Evolutionary conservation across 2,113 vertebrate genomes (phyloP).

Genomic region (Odontesthes bonariensis): DNA sequence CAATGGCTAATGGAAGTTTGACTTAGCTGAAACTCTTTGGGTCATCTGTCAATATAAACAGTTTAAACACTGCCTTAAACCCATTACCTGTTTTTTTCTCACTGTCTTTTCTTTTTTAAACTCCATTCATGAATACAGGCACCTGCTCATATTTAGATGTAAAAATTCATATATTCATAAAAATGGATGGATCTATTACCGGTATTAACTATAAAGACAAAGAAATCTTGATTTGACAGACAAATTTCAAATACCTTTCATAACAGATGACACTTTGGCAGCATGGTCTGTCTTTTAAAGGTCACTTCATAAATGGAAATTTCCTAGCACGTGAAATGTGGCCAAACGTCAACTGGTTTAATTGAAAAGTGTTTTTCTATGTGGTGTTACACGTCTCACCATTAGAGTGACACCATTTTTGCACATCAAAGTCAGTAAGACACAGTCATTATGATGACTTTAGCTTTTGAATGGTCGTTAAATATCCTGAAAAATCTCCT

Average conservation of each 20-base stretch:
- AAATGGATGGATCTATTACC: no score
- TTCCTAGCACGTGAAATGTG: background rate
- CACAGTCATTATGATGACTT: background rate
- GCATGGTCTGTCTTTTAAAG: background rate
- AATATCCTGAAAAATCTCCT: no score
- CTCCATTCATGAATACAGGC: no score
- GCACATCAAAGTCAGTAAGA: background rate
- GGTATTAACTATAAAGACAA: background rate
- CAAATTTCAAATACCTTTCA: background rate
- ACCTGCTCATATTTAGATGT: no score
- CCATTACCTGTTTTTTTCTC: no score
- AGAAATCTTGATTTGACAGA: background rate
- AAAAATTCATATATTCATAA: no score
- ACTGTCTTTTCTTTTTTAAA: no score
- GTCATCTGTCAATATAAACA: constrained; percentile 2
- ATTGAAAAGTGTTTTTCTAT: no score
- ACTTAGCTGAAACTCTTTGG: constrained; percentile 15
- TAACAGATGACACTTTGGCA: background rate
- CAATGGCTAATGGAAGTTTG: background rate
- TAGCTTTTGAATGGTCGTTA: background rate
- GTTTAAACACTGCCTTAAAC: constrained; percentile 6
- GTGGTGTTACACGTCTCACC: background rate
- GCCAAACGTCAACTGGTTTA: background rate
- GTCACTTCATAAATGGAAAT: background rate
- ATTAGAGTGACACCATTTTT: background rate